These are phyloP conservation scores for Lucifuga dentata DNA, from an alignment of 2,113 vertebrate species.

Conservation along the genomic window DNA sequence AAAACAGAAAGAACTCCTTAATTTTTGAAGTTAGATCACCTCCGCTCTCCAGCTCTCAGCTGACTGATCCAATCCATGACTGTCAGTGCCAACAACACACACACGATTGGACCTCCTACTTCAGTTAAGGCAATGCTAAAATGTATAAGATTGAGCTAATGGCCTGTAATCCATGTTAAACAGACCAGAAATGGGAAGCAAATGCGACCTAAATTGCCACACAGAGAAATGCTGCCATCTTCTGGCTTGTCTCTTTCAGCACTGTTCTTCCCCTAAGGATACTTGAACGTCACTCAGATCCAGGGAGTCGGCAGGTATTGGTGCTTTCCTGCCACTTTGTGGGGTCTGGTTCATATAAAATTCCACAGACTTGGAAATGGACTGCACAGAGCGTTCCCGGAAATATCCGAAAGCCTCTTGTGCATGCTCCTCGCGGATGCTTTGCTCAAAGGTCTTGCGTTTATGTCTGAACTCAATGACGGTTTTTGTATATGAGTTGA, in stretches of 20 bases:
- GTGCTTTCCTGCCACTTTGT: slow-evolving; percentile 68
- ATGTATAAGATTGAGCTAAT: slow-evolving; percentile 12
- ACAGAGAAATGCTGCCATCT: slow-evolving; percentile 3
- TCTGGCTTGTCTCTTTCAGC: slow-evolving; percentile 59
- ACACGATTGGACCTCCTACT: not conserved
- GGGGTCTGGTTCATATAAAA: slow-evolving; percentile 61
- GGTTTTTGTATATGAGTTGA: slow-evolving; percentile 98
- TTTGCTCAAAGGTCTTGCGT: slow-evolving; percentile 93
- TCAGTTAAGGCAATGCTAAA: slow-evolving; percentile 68
- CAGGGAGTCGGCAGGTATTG: slow-evolving; percentile 66
- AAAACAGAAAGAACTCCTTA: slow-evolving; percentile 10
- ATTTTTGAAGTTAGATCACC: not conserved
- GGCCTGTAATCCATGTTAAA: not conserved
- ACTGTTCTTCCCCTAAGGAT: slow-evolving; percentile 77
- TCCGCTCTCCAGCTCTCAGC: not conserved
- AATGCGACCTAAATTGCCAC: slow-evolving; percentile 10
- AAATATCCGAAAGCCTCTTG: slow-evolving; percentile 90
- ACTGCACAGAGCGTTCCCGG: slow-evolving; percentile 85
- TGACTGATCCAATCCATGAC: not conserved
- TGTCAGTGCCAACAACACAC: slow-evolving; percentile 6
- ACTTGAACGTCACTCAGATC: slow-evolving; percentile 73
- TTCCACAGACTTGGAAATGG: slow-evolving; percentile 77
- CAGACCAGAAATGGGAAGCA: not conserved
- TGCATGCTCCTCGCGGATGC: slow-evolving; percentile 89
- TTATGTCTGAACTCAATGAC: slow-evolving; percentile 98